phyloP scores from a whole-genome alignment of 2,797 vertebrate genomes.

The Sylvilagus floridanus region DNA sequence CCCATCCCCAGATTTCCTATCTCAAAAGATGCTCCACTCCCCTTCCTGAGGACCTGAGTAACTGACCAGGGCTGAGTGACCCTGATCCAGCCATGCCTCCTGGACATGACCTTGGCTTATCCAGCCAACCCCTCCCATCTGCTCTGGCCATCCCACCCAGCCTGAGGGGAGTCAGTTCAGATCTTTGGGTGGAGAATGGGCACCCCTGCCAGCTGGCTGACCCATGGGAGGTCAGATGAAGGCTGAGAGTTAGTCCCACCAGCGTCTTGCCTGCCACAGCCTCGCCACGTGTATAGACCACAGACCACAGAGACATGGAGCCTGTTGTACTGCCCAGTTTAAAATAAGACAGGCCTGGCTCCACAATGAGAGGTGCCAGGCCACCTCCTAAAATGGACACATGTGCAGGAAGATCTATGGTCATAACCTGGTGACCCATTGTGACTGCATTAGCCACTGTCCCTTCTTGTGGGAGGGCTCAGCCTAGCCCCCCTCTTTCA shows the following conservation, averaged over 20 bases:
- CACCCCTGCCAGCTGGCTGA: not conserved
- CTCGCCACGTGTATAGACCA: conserved; percentile 3
- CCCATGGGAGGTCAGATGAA: not conserved
- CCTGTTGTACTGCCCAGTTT: conserved; percentile 58
- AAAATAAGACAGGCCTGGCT: conserved; percentile 60
- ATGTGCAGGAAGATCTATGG: not conserved
- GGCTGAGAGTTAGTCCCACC: not conserved
- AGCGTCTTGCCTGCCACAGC: not conserved
- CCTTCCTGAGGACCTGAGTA: not conserved
- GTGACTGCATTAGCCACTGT: not conserved
- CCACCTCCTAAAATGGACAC: not conserved
- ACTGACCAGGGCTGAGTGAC: not conserved
- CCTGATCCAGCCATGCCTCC: not conserved
- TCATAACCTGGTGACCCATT: not conserved
- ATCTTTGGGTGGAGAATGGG: not conserved
- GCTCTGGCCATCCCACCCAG: not conserved
- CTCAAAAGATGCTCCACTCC: not conserved
- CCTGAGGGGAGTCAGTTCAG: not conserved
- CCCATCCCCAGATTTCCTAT: not conserved
- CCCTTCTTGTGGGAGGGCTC: not conserved
- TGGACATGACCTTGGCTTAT: not conserved
- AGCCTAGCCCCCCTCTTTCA: not conserved
- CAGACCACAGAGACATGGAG: not conserved
- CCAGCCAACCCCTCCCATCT: not conserved
- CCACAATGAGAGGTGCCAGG: conserved; percentile 50